Base-by-base conservation (phyloP, 1,140 invertebrate genomes). In the Proales similis region DNA sequence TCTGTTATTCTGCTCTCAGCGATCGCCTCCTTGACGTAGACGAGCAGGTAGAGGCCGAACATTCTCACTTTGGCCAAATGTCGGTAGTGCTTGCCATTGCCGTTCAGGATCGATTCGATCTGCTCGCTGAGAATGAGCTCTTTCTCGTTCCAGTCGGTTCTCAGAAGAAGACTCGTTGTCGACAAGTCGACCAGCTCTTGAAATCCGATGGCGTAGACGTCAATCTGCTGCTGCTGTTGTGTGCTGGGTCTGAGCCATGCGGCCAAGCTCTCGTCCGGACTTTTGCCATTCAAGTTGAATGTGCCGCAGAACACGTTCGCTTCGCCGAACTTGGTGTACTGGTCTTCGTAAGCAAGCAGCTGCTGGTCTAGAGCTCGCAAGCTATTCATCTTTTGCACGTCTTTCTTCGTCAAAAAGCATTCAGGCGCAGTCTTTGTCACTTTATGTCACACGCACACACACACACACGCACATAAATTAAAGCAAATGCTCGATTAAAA, bases 181-280 rank as follows among this genome's bases (percentile, higher is more conserved):
- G 94, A 98, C 43, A 99, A 78, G 79, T 99, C 94, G 6, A 99
- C 93, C 67, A 99, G 97, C 82, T 99, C 95, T 77, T 99, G 88
- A 78, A 99, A 96, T 14, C 94, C 95, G 71, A 99, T 89, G 3
- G 90, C 91, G 80, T 86, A 96, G 53, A 99, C 86, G 76, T 97
- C 92, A 29, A 51, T 67, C 84, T 17, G n/a, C 26, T 33, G 42
- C 4, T 9, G 27, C 27, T 65, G 53, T 32, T 29, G 65, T 29
- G 36, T 12, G 17, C 11, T 7, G n/a, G n/a, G n/a, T n/a, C n/a
- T n/a, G 7, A 61, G 38, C 42, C 30, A 70, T 68, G 51, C 24
- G 17, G 33, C 27, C 12, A 57, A 24, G 24, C 51, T 42, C 32
- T 57, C 51, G 24, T 63, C 69, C 69, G 19, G 68, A 66, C 38